These are phyloP conservation scores for Caenorhabditis inopinata DNA, from an alignment of 1,140 invertebrate genomes.

Conservation along the genomic window DNA sequence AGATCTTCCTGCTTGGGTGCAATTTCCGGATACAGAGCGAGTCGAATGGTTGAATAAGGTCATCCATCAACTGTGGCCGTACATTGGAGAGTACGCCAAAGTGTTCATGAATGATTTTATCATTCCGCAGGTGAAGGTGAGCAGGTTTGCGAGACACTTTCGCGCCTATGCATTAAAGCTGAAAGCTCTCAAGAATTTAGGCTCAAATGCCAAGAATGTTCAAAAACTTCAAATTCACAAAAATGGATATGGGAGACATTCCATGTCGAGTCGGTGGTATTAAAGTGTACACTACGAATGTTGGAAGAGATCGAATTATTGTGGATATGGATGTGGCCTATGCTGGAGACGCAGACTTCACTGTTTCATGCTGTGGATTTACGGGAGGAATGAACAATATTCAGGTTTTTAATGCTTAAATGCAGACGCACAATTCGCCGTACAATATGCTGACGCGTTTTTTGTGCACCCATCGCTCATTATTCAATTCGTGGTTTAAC, in stretches of 20 bases:
- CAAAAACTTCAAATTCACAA: conserved; percentile 64
- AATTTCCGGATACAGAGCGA: conserved; percentile 64
- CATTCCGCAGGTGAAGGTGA: conserved; percentile 59
- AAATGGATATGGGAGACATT: conserved; percentile 64
- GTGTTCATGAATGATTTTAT: conserved; percentile 62
- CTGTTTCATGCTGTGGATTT: conserved; percentile 64
- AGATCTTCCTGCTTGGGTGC: conserved; percentile 63
- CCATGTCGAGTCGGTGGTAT: conserved; percentile 61
- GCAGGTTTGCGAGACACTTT: background rate
- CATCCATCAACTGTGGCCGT: conserved; percentile 64
- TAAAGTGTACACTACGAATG: conserved; percentile 54
- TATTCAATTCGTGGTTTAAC: too few species aligned
- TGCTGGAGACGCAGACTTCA: conserved; percentile 63
- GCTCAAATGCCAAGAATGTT: conserved; percentile 65
- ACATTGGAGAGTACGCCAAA: conserved; percentile 61
- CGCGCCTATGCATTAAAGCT: too few species aligned
- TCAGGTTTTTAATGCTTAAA: conserved; percentile 28
- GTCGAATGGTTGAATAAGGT: conserved; percentile 66
- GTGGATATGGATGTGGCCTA: conserved; percentile 66
- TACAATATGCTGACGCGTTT: too few species aligned
- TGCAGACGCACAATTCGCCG: too few species aligned
- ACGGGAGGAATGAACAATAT: conserved; percentile 62
- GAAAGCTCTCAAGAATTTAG: too few species aligned
- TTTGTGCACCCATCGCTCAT: too few species aligned
- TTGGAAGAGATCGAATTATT: conserved; percentile 58